Percentiles rank a stretch among this genome's conserved stretches.
phyloP scores from a whole-genome alignment of 2,888 invertebrate genomes.

The Hirtodrosophila histrioides region DNA sequence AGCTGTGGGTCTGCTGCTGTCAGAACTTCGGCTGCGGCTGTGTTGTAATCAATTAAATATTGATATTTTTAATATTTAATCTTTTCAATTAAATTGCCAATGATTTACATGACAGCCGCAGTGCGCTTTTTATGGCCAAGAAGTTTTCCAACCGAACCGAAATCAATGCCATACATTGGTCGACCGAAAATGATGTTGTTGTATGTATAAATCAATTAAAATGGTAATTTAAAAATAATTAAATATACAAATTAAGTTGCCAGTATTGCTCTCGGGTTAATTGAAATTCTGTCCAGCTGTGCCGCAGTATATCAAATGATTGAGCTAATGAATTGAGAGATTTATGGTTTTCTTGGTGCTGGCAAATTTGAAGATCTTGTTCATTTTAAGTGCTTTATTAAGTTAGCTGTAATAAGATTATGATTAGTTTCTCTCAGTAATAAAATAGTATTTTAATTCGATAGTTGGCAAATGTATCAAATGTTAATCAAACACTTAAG shows the following conservation, averaged over 20 bases:
- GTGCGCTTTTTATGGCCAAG: constrained; percentile 29
- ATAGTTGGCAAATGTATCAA: too few relatives aligned
- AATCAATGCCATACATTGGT: constrained; percentile 36
- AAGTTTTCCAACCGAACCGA: constrained; percentile 25
- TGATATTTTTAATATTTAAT: constrained; percentile 77
- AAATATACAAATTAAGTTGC: constrained; percentile 61
- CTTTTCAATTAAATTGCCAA: constrained; percentile 74
- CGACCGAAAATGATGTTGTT: constrained; percentile 58
- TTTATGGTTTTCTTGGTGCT: background rate
- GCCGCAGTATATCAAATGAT: background rate
- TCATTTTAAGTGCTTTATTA: too few relatives aligned
- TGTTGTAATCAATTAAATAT: constrained; percentile 67
- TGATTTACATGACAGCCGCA: constrained; percentile 49
- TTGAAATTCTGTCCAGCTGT: constrained; percentile 19
- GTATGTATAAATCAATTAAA: constrained; percentile 72
- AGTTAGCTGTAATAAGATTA: too few relatives aligned
- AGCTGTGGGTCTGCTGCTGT: constrained; percentile 26
- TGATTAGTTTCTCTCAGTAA: too few relatives aligned
- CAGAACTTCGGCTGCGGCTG: constrained; percentile 2
- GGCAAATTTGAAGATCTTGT: too few relatives aligned
- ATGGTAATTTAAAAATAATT: constrained; percentile 65
- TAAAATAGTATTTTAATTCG: too few relatives aligned
- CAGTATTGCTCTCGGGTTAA: constrained; percentile 12
- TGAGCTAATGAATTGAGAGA: background rate
- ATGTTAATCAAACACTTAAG: too few relatives aligned